These are phyloP conservation scores for Promerops cafer DNA, from an alignment of 2,113 vertebrate species.

Conservation along the genomic window DNA sequence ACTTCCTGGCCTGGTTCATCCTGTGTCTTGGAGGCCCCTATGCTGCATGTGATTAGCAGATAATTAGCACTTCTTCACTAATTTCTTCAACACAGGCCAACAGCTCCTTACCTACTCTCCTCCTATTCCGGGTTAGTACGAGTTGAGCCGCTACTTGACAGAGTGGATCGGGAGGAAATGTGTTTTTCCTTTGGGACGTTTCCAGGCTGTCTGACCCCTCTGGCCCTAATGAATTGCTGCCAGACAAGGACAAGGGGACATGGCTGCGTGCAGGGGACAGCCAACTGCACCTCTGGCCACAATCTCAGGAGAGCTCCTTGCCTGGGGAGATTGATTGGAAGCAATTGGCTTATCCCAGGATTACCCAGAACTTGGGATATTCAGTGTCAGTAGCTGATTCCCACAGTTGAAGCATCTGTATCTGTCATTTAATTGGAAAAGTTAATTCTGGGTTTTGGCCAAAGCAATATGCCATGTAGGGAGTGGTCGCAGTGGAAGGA, in stretches of 20 bases:
- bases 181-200: not conserved
- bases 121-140: not conserved
- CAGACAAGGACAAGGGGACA: not conserved
- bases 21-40: not conserved
- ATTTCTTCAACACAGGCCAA: not conserved
- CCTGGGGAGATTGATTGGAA: not conserved
- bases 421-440: not conserved
- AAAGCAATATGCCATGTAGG: rapidly evolving
- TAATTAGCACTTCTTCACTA: conserved; percentile 13
- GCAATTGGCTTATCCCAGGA: not conserved
- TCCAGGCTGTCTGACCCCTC: conserved; percentile 11
- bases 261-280: not conserved
- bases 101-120: not conserved
- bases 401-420: rapidly evolving
- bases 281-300: rapidly evolving
- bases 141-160: not conserved
- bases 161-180: not conserved
- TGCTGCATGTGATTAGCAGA: not conserved
- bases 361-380: not conserved
- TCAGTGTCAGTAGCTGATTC: not conserved
- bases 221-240: not conserved
- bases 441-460: not conserved
- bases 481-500: not conserved
- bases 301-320: not conserved
- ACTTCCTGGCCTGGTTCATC: not conserved